Conservation (phyloP, 2,888 invertebrate species). For the Tetheella fluctuosa region DNA sequence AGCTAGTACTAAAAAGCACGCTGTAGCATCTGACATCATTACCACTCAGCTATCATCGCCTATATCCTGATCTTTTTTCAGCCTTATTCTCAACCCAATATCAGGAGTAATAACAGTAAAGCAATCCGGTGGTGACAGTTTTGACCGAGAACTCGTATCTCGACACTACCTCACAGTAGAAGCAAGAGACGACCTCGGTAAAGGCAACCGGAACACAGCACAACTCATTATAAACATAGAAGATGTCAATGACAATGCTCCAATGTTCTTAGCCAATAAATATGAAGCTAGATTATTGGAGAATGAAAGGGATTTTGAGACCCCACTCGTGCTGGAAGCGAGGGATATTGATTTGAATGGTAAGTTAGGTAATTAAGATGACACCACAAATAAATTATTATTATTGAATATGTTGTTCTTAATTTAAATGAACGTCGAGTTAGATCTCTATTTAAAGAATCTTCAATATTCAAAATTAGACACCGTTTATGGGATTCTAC, state of each 20-base stretch:
- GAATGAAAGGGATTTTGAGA: conserved; percentile 91
- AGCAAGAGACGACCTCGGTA: conserved; percentile 94
- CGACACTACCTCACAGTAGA: conserved; percentile 94
- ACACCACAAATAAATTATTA: no score
- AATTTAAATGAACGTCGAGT: no score
- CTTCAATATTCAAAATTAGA: no score
- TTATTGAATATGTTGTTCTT: no score
- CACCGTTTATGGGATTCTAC: no score
- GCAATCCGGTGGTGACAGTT: conserved; percentile 88
- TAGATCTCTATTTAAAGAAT: neutral
- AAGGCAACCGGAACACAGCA: conserved; percentile 91
- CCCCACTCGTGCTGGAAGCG: conserved; percentile 90
- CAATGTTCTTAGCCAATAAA: conserved; percentile 91
- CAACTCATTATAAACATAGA: conserved; percentile 92
- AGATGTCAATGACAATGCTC: conserved; percentile 96
- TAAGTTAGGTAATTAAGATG: conserved; percentile 46
- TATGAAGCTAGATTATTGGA: conserved; percentile 94
- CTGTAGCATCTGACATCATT: no score
- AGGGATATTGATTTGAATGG: conserved; percentile 94
- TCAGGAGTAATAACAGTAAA: conserved; percentile 94
- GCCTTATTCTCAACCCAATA: conserved; percentile 90
- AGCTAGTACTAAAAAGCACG: no score
- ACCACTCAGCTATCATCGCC: no score
- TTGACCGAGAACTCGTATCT: conserved; percentile 93
- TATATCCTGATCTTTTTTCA: no score